These are phyloP conservation scores for Clytia hemisphaerica DNA, from an alignment of 30 jellyfish, hydroid and myxozoan genomes.

Conservation along the genomic window DNA sequence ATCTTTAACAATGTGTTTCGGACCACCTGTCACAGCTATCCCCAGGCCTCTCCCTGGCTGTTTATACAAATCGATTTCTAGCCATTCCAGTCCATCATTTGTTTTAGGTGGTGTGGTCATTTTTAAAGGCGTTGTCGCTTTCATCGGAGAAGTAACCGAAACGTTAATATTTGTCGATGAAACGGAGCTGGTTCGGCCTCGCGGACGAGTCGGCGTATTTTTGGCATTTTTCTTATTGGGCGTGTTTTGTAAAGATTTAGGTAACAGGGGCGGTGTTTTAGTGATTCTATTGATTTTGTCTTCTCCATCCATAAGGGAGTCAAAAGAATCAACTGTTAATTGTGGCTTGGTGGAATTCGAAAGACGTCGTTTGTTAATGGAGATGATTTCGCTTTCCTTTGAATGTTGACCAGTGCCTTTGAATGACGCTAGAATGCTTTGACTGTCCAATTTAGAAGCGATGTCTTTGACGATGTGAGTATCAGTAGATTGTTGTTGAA, in stretches of 20 bases:
- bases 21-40: conserved; percentile 89
- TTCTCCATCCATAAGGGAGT: neutral
- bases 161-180: conserved; percentile 1
- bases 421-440: neutral
- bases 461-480: neutral
- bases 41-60: conserved; percentile 77
- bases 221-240: neutral
- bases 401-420: conserved; percentile 5
- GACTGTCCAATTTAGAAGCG: conserved; percentile 5
- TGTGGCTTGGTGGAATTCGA: neutral
- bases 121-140: neutral
- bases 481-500: conserved; percentile 7
- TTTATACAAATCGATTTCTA: conserved; percentile 52
- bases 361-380: neutral
- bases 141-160: neutral
- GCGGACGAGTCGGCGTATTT: neutral
- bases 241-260: neutral
- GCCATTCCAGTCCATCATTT: neutral
- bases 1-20: conserved; percentile 53
- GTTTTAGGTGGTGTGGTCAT: too few species aligned
- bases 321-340: neutral
- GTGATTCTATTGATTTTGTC: neutral
- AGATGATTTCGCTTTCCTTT: conserved; percentile 23
- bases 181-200: neutral
- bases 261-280: conserved; percentile 20